Conservation (phyloP, 2,888 invertebrate genomes). For the Lasioglossum vierecki region DNA sequence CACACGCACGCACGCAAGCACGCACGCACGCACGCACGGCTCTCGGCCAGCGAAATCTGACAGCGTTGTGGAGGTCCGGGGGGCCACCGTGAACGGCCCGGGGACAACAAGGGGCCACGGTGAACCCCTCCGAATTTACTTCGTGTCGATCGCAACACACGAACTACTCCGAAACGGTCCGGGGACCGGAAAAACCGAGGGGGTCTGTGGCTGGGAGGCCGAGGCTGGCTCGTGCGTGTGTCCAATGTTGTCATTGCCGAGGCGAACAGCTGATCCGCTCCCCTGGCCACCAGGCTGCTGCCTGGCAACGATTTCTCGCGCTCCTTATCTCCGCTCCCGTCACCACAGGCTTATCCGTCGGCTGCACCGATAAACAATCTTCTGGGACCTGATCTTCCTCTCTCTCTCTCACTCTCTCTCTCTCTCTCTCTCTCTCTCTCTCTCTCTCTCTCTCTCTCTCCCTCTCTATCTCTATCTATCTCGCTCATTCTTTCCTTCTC, state of each 20-base stretch:
- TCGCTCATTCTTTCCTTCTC: neutral
- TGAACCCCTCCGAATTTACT: neutral
- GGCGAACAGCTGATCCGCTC: constrained; percentile 82
- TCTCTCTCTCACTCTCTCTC: neutral
- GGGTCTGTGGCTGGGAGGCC: neutral
- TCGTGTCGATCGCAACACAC: neutral
- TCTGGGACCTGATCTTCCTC: neutral
- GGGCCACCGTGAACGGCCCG: neutral
- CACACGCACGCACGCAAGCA: neutral
- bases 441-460: neutral
- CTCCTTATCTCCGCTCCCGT: neutral
- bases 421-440: neutral
- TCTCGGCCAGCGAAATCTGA: neutral
- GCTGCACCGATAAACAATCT: constrained; percentile 3
- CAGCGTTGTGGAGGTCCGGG: neutral
- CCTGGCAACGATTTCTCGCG: constrained; percentile 55
- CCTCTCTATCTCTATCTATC: neutral
- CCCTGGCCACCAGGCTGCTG: constrained; percentile 65
- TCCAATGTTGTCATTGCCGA: constrained; percentile 82
- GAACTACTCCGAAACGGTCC: neutral
- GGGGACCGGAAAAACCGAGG: neutral
- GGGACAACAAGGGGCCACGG: neutral
- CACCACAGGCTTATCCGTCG: neutral
- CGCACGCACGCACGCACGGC: neutral
- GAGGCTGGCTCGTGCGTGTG: constrained; percentile 70